These are phyloP conservation scores for Ormyrus rosae DNA, from an alignment of 2,888 invertebrate genomes.

Conservation along the genomic window DNA sequence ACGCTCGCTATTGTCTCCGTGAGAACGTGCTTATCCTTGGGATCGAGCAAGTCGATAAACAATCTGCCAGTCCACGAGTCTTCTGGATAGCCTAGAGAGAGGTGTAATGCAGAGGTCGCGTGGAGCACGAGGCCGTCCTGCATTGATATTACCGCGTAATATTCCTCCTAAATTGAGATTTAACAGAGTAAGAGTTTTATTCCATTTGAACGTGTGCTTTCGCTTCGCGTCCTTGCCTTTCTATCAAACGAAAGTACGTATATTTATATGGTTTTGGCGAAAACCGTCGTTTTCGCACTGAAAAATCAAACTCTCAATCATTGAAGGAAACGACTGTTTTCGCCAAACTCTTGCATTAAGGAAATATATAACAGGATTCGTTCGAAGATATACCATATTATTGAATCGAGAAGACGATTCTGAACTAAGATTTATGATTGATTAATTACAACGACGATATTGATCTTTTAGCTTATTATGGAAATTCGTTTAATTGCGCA, in stretches of 20 bases:
- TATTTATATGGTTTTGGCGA: too few relatives aligned
- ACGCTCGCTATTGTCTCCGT: slow-evolving; percentile 76
- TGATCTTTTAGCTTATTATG: too few relatives aligned
- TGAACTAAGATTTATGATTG: not conserved
- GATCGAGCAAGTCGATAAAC: slow-evolving; percentile 91
- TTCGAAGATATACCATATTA: slow-evolving; percentile 36
- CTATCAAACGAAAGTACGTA: too few relatives aligned
- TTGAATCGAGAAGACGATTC: slow-evolving; percentile 5
- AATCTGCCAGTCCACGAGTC: slow-evolving; percentile 92
- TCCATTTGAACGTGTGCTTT: not conserved
- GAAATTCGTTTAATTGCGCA: not conserved
- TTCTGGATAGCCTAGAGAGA: slow-evolving; percentile 85
- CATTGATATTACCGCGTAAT: slow-evolving; percentile 89
- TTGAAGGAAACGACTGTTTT: too few relatives aligned
- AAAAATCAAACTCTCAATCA: too few relatives aligned
- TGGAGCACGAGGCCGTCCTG: slow-evolving; percentile 88
- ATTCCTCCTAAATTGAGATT: slow-evolving; percentile 80
- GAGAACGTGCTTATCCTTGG: slow-evolving; percentile 85
- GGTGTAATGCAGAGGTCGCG: slow-evolving; percentile 83
- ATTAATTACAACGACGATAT: slow-evolving; percentile 52
- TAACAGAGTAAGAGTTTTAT: slow-evolving; percentile 6
- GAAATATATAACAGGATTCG: slow-evolving; percentile 45
- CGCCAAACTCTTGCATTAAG: not conserved
- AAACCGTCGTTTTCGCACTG: too few relatives aligned
- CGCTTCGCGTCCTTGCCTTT: too few relatives aligned